Base-by-base conservation (phyloP, 2,113 vertebrate species). In the Percina caprodes region DNA sequence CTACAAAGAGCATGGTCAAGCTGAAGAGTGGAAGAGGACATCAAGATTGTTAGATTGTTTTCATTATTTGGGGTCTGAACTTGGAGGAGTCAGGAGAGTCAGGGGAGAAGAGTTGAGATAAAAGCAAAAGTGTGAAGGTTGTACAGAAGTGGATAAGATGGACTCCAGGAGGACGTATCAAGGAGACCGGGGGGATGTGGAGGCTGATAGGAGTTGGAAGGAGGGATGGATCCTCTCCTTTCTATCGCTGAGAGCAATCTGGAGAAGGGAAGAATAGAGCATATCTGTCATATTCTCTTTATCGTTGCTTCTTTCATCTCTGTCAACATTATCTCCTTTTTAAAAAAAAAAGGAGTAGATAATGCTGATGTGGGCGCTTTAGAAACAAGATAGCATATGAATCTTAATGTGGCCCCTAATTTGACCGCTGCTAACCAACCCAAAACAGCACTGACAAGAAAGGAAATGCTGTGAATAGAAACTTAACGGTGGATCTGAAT, bases 81-180 rank as follows among this genome's bases (percentile, higher is more conserved):
- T 85, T 78, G 77, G 69, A 81, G 69, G 68, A 91, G 70, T 79
- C 67, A 68, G 78, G 74, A 85, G 68, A 75, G 88, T 69, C 74
- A 7, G 75, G 54, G 83, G 65, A 85, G 84, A 51, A 46, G 77
- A 85, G 83, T 13, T 45, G 62, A 90, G 88, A 90, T 91, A 87
- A 91, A 92, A 90, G 77, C 5, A 23, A 69, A 77, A 86, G 87
- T 88, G 68, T 89, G 71, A 86, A 73, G 73, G 77, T 62, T 76
- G 76, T 51, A 61, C 68, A 69, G 79, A 82, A 90, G 88, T 82
- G 90, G 89, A 83, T 86, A 75, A 83, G 86, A 89, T 77, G 61
- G 85, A 77, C 69, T 91, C 87, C 80, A 81, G 79, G 81, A 86
- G 92, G 92, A 91, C 80, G 68, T 81, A 85, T 90, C 81, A 88